Evolutionary conservation across 2,888 invertebrate genomes (phyloP), one percentile per base, ranked within the genome.

Genomic region (Cerastis rubricosa): DNA sequence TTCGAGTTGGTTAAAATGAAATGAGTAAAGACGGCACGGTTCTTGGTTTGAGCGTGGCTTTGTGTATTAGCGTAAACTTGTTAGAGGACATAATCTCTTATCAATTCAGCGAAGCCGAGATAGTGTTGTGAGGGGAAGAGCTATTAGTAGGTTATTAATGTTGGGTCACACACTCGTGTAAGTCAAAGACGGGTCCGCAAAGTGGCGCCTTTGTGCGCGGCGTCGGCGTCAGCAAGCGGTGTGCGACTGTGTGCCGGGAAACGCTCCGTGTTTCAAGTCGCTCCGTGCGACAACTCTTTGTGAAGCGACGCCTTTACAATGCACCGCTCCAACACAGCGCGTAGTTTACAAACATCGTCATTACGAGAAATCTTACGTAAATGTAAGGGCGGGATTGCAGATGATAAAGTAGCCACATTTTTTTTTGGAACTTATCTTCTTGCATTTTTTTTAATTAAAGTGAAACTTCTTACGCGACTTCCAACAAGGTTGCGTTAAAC

Each of bases 121-220:
- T 80, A 81, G 78, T 79, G 49, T 83, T 81, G 72, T 57, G 73
- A 88, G 81, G 79, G 86, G 67, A 81, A 86, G 88, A 91, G 92
- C 91, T 94, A 94, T 94, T 94, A 95, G 93, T 90, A 92, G 93
- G 94, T 95, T 95, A 96, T 96, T 95, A 95, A 95, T 94, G 94
- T 93, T 92, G 90, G 94, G 94, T 93, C 93, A 94, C 94, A 95
- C 93, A 93, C 93, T 91, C 92, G 89, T 91, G 91, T 89, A 93
- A 94, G 94, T 94, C 95, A 96, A 95, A 95, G 95, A 91, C 90
- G 92, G 91, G 91, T 94, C 93, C 92, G 91, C 94, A 94, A 96
- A 96, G 96, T 96, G 96, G 93, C 92, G 93, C 93, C 95, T 96
- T 95, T 96, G 96, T 93, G 92, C 87, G 88, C 81, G 88, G 88